Conservation (phyloP, 2,888 invertebrate genomes). For the Epicampocera succincta region DNA sequence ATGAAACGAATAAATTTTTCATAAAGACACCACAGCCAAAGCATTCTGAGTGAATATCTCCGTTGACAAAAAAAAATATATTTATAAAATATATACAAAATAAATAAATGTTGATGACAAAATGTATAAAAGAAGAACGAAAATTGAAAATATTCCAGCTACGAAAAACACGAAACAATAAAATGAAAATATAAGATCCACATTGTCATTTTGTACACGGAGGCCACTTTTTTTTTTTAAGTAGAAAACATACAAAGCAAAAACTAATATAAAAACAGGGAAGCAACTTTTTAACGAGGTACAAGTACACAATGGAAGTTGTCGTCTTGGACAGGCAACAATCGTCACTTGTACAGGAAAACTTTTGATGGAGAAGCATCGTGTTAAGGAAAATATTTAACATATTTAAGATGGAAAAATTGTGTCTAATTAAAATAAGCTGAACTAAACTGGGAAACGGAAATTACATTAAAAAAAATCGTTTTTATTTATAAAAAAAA, state of each 20-base stretch:
- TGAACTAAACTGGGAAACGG: too few species aligned
- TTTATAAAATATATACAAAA: not conserved
- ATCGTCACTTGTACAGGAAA: not conserved
- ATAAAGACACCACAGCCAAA: constrained; percentile 28
- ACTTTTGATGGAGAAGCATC: not conserved
- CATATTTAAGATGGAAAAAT: too few species aligned
- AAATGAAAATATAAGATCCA: constrained; percentile 15
- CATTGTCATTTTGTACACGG: not conserved
- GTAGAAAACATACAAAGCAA: not conserved
- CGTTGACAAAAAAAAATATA: not conserved
- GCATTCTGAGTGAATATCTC: not conserved
- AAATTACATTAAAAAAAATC: too few species aligned
- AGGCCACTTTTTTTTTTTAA: not conserved
- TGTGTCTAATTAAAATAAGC: too few species aligned
- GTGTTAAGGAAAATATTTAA: not conserved
- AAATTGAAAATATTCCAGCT: constrained; percentile 38
- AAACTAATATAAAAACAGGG: not conserved
- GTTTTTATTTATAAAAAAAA: too few species aligned
- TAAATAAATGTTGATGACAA: not conserved
- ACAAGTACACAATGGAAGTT: not conserved
- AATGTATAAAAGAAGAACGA: constrained; percentile 14
- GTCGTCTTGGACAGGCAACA: not conserved
- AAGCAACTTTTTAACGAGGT: constrained; percentile 21
- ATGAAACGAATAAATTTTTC: constrained; percentile 38
- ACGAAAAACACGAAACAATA: constrained; percentile 43